A percentile compares a stretch with the other conserved stretches of the same genome.
These are phyloP conservation scores for Scaptomyza polygonia DNA, from an alignment of 2,888 invertebrate genomes.

Conservation along the genomic window DNA sequence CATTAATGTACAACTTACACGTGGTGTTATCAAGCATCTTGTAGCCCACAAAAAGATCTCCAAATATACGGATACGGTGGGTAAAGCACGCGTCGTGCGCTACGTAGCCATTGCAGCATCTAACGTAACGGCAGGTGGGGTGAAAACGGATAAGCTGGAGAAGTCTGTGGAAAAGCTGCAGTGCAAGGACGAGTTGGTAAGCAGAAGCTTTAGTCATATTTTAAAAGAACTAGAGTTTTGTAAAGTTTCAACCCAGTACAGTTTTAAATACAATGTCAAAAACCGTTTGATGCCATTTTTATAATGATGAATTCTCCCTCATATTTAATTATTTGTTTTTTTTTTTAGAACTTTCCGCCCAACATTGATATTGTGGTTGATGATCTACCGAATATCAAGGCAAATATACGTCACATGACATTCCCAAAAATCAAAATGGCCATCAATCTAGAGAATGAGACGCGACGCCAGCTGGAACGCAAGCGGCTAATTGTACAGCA, in stretches of 20 bases:
- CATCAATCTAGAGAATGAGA: conserved; percentile 33
- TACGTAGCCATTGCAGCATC: conserved; percentile 74
- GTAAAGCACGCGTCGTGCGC: conserved; percentile 86
- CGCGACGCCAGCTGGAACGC: conserved; percentile 84
- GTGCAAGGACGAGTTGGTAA: conserved; percentile 78
- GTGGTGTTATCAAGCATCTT: conserved; percentile 85
- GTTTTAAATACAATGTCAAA: no score
- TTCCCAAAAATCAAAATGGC: conserved; percentile 26
- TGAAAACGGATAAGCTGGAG: conserved; percentile 41
- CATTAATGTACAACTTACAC: conserved; percentile 84
- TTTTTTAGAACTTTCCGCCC: conserved; percentile 55
- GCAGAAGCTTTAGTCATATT: conserved; percentile 4
- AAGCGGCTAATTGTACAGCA: conserved; percentile 87
- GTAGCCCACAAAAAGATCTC: conserved; percentile 83
- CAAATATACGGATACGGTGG: conserved; percentile 85
- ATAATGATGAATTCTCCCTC: no score
- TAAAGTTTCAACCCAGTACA: no score
- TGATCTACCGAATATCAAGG: conserved; percentile 68
- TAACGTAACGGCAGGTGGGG: conserved; percentile 44
- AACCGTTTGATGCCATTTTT: no score
- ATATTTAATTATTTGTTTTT: no score
- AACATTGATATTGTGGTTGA: conserved; percentile 51
- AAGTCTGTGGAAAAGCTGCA: conserved; percentile 58
- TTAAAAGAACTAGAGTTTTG: no score
- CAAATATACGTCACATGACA: conserved; percentile 48